Evolutionary conservation across 64 coral and sea anemone genomes (phyloP).

Genomic region (Porites lutea): DNA sequence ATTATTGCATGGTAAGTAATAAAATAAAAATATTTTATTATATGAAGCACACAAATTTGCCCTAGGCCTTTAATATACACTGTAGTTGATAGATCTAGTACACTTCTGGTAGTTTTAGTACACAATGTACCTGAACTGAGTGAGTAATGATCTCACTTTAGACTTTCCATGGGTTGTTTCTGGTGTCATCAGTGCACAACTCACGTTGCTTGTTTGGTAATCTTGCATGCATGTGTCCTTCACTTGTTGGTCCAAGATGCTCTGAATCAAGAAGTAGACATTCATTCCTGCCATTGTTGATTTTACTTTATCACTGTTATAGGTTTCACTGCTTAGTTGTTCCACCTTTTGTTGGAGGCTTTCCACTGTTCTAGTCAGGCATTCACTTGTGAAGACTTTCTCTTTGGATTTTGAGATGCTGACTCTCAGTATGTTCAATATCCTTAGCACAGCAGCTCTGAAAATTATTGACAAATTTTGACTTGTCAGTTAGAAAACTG

Average conservation of each 20-base stretch:
- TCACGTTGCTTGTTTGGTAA: conserved; percentile 43
- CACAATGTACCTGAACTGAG: conserved; percentile 83
- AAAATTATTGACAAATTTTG: not conserved
- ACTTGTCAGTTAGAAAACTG: no score
- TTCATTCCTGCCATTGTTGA: conserved; percentile 71
- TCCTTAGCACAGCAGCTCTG: conserved; percentile 53
- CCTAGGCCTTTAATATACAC: no score
- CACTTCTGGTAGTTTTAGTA: not conserved
- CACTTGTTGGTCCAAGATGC: conserved; percentile 72
- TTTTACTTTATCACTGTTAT: conserved; percentile 3
- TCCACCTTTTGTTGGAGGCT: conserved; percentile 42
- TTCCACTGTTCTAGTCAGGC: conserved; percentile 31
- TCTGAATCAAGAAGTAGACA: conserved; percentile 66
- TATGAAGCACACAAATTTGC: no score
- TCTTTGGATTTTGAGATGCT: conserved; percentile 33
- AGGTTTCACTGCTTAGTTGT: conserved; percentile 12
- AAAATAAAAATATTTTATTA: no score
- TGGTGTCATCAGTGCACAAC: conserved; percentile 73
- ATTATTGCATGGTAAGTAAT: no score
- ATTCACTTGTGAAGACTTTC: conserved; percentile 37
- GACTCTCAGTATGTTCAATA: conserved; percentile 35
- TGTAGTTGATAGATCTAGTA: not conserved
- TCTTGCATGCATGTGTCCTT: conserved; percentile 50
- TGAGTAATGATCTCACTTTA: conserved; percentile 67
- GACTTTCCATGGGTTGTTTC: conserved; percentile 53